These are phyloP conservation scores for Amphipyra berbera DNA, from an alignment of 2,888 invertebrate species.

Conservation along the genomic window DNA sequence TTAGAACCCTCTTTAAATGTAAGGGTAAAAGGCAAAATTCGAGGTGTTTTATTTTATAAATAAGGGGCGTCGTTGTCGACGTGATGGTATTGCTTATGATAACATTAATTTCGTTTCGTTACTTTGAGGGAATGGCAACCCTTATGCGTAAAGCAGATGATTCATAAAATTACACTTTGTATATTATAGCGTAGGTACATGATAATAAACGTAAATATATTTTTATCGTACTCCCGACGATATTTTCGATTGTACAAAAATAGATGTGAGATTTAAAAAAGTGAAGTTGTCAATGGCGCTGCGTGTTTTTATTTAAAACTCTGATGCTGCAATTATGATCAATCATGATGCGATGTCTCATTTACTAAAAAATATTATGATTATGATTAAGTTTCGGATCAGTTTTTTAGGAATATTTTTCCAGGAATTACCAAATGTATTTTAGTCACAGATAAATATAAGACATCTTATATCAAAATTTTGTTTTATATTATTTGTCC, in stretches of 20 bases:
- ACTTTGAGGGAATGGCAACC: conserved; percentile 14
- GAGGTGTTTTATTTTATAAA: conserved; percentile 5
- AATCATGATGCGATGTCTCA: conserved; percentile 18
- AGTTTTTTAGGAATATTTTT: conserved; percentile 5
- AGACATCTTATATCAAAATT: no score
- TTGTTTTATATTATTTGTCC: not conserved
- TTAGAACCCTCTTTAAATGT: conserved; percentile 24
- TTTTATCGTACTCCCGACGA: conserved; percentile 21
- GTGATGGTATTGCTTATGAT: conserved; percentile 3
- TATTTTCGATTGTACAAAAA: conserved; percentile 37
- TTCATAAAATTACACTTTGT: conserved; percentile 28
- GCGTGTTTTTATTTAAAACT: conserved; percentile 21
- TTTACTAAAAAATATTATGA: conserved; percentile 17
- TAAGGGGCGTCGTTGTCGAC: not conserved
- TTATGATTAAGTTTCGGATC: not conserved
- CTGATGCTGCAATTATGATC: conserved; percentile 33
- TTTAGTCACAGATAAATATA: conserved; percentile 4
- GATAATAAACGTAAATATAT: conserved; percentile 40
- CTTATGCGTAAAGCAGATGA: conserved; percentile 15
- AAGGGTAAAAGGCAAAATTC: conserved; percentile 5
- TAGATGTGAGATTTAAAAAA: conserved; percentile 27
- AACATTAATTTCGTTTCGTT: conserved; percentile 17
- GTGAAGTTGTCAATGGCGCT: conserved; percentile 31
- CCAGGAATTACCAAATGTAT: conserved; percentile 4
- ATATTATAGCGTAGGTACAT: conserved; percentile 2